These are phyloP conservation scores for Acronicta psi DNA, from an alignment of 2,888 invertebrate species.

Conservation along the genomic window DNA sequence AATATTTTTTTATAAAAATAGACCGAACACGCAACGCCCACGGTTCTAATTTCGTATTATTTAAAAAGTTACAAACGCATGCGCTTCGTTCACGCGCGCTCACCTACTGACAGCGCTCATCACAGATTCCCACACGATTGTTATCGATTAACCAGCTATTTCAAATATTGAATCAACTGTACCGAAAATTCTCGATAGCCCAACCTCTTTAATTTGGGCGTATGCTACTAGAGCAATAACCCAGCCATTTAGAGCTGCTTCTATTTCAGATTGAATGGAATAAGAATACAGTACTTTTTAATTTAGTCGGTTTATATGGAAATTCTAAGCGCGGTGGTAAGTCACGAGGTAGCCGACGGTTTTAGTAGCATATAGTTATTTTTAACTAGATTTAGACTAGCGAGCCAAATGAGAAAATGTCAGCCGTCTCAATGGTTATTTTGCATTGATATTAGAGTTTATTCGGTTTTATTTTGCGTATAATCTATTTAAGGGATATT, in stretches of 20 bases:
- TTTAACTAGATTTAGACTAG: conserved; percentile 59
- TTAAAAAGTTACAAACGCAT: conserved; percentile 68
- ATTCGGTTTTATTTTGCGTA: conserved; percentile 44
- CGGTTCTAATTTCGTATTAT: conserved; percentile 64
- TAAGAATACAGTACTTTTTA: conserved; percentile 19
- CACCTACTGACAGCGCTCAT: conserved; percentile 69
- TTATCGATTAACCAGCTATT: conserved; percentile 65
- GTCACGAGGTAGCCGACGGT: conserved; percentile 56
- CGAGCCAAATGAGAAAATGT: conserved; percentile 62
- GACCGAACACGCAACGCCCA: conserved; percentile 67
- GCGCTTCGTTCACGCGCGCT: conserved; percentile 74
- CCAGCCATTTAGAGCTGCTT: conserved; percentile 18
- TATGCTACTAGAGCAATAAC: conserved; percentile 23
- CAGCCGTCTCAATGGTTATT: conserved; percentile 51
- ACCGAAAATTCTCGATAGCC: conserved; percentile 16
- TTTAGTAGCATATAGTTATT: conserved; percentile 55
- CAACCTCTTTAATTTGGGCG: conserved; percentile 29
- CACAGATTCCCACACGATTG: conserved; percentile 61
- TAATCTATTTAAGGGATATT: conserved; percentile 40
- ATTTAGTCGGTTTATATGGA: conserved; percentile 49
- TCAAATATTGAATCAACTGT: conserved; percentile 48
- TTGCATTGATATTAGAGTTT: conserved; percentile 53
- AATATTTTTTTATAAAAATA: conserved; percentile 73
- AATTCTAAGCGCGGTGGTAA: conserved; percentile 56
- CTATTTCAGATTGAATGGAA: conserved; percentile 3